Conservation (phyloP, 2,797 vertebrate species). For the Oceanodroma leucorhoa region DNA sequence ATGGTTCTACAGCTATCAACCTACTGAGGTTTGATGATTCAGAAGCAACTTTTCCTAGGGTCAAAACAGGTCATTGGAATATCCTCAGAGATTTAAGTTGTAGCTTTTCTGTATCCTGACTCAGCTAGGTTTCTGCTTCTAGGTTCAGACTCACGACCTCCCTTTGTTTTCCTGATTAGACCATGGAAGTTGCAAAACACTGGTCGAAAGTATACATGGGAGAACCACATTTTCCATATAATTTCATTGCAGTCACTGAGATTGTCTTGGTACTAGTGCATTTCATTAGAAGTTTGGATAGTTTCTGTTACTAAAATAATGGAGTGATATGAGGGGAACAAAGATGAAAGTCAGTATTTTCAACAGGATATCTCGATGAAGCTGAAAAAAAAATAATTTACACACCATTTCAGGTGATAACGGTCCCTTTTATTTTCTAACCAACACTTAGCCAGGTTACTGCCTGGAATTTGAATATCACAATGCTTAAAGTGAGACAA, state of each 20-base stretch:
- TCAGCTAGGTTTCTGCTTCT: slow-evolving; percentile 16
- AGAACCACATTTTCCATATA: neutral
- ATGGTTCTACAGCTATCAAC: neutral
- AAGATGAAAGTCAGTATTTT: neutral
- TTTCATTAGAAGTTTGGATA: neutral
- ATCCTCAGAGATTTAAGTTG: neutral
- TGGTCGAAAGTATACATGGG: neutral
- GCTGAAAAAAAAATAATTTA: neutral
- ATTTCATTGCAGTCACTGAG: neutral
- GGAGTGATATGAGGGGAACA: neutral
- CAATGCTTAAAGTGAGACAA: neutral
- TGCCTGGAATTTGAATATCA: neutral
- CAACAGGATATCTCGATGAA: neutral
- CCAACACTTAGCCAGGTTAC: neutral
- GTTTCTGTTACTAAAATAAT: neutral
- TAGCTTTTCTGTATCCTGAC: neutral
- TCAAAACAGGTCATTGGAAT: neutral
- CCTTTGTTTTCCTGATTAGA: neutral
- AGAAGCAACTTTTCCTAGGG: neutral
- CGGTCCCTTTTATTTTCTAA: neutral
- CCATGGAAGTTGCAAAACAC: neutral
- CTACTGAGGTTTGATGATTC: neutral
- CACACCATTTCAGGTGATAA: neutral
- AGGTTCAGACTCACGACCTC: neutral
- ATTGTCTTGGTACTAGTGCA: neutral